Conservation (phyloP, 2,113 vertebrate species). For the Sylvietta virens region DNA sequence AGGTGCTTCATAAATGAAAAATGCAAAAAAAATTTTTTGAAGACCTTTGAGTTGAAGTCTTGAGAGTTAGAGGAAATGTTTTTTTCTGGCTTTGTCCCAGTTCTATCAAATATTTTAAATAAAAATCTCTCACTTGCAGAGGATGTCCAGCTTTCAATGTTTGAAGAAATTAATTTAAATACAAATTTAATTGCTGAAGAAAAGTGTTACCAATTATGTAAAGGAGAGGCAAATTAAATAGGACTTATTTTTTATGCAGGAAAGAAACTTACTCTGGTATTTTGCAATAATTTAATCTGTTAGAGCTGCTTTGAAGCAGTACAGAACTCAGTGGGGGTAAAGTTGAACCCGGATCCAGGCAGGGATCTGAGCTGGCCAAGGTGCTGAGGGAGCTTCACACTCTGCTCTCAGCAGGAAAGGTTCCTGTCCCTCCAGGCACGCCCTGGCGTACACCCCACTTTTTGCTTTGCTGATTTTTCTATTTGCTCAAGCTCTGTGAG, state of each 20-base stretch:
- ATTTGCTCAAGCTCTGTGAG: not conserved
- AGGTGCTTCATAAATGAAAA: not conserved
- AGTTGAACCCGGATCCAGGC: not conserved
- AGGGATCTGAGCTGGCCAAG: not conserved
- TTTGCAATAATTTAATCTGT: not conserved
- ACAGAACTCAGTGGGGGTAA: not conserved
- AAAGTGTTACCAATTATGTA: not conserved
- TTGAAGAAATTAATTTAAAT: not conserved
- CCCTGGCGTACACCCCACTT: not conserved
- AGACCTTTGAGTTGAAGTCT: not conserved
- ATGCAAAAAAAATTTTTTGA: not conserved
- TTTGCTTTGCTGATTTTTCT: not conserved
- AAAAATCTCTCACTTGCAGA: not conserved
- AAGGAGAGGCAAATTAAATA: not conserved
- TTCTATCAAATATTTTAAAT: not conserved
- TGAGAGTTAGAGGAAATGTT: not conserved
- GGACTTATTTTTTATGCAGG: not conserved
- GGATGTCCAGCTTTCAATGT: not conserved
- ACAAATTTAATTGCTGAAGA: not conserved
- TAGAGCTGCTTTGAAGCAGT: not conserved
- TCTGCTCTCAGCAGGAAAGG: not conserved
- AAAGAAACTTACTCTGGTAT: not conserved
- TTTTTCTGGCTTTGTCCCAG: not conserved
- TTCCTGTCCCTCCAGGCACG: not conserved
- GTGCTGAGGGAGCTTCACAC: fast-evolving